Evolutionary conservation across 2,113 vertebrate genomes (phyloP).

Genomic region (Pedionomus torquatus): DNA sequence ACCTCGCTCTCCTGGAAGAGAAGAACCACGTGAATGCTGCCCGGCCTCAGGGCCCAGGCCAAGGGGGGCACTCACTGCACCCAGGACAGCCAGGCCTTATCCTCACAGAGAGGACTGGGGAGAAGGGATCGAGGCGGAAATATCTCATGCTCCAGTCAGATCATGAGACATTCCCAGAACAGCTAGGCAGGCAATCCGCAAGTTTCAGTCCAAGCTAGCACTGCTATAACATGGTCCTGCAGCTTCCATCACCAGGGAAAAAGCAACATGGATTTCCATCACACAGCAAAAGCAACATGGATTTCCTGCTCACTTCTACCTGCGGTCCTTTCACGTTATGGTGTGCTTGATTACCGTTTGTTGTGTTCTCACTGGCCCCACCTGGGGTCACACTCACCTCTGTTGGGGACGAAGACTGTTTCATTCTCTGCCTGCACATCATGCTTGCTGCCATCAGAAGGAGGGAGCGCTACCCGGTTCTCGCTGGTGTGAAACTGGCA

Average conservation of each 20-base stretch:
- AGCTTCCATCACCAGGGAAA: neutral
- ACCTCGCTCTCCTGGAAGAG: conserved; percentile 88
- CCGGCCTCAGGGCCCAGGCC: neutral
- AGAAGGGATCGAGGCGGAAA: neutral
- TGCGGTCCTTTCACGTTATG: rapidly evolving
- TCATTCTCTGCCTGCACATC: conserved; percentile 96
- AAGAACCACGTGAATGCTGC: neutral
- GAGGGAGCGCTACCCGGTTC: conserved; percentile 87
- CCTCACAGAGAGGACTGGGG: rapidly evolving
- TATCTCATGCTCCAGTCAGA: neutral
- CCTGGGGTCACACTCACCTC: conserved; percentile 77
- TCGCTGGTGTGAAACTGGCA: conserved; percentile 97
- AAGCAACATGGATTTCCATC: neutral
- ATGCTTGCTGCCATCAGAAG: conserved; percentile 86
- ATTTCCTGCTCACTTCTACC: rapidly evolving
- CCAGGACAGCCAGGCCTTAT: neutral
- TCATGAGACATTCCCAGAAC: neutral
- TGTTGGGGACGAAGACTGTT: conserved; percentile 94
- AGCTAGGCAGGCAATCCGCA: neutral
- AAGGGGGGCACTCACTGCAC: too few relatives aligned
- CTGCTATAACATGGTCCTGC: neutral
- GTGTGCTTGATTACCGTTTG: neutral
- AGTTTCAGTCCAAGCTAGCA: neutral
- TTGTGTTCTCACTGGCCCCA: neutral
- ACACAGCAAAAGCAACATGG: neutral